Base-by-base conservation (phyloP, 2,797 vertebrate species). In the Gallirallus australis region DNA sequence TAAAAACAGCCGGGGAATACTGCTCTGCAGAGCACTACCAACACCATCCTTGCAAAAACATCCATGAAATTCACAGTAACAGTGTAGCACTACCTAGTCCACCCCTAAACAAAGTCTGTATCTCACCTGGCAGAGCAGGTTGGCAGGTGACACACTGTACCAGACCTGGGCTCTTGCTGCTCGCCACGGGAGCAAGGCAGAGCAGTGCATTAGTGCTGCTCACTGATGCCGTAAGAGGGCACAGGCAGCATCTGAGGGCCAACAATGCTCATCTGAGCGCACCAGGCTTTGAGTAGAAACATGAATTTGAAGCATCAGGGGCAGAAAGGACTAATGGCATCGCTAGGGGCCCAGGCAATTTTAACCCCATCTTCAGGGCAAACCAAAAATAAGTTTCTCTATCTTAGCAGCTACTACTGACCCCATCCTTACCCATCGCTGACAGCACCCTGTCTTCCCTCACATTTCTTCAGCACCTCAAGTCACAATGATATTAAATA, bases 181-280 rank as follows among this genome's bases (percentile, higher is more conserved):
- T 37, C 1, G 0, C 28, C 42, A 52, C 28, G 37, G 25, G 60
- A 56, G 45, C 2, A 0, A 47, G 75, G 63, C 4, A 42, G 53
- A 82, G 40, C 39, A 52, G 57, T 31, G 18, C 1, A 3, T 8
- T 33, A 37, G 48, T 30, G 84, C 66, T 82, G 78, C 53, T 66
- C 73, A 15, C 23, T 3, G 0, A 16, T 2, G 31, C 45, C 1
- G 0, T 19, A 27, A 33, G 48, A 42, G 27, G 23, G 28, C 59
- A 57, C 0, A 0, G 8, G 47, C 8, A 65, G 20, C 64, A 75
- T 6, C 30, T 2, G 1, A 6, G n/a, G 3, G 21, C 80, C 52
- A 73, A 15, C 31, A 86, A 82, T 12, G n/a, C 40, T 79, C 40
- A 72, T 14, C 50, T 59, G 42, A 59, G n/a, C 1, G 2, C 47